Evolutionary conservation across 2,888 invertebrate genomes (phyloP), one percentile per base, ranked within the genome.

Genomic region (Nysson spinosus): DNA sequence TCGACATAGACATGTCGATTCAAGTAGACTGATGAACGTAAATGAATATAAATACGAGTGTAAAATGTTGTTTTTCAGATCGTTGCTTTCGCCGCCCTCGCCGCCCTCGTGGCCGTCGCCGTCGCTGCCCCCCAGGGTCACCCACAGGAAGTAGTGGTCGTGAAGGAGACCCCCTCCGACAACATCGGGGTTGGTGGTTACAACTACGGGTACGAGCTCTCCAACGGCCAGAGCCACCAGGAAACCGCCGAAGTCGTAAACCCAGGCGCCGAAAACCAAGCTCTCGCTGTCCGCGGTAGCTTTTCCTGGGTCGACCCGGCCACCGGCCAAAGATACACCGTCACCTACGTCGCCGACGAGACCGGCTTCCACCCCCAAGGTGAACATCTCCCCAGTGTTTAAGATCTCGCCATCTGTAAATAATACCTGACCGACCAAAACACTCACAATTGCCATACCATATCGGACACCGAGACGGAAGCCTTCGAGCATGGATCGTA

Each of bases 101-200:
- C n/a, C n/a, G n/a, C 78, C 54, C 47, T 81, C 20, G 66, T 81
- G 50, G 83, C 77, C 28, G 74, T 77, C 9, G 79, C 74, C 11
- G 47, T 75, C 5, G 81, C 84, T 4, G 78, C 74, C 0, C 79
- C 83, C 0, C 75, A 69, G 22, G 50, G 39, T 1, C 58, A 34
- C 0, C 39, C 9, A 0, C 12, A 51, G 0, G 12, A 66, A 4
- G 71, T 75, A 0, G 56, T 72, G 0, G 2, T 83, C 6, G 70
- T 83, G 0, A 78, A 78, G 16, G 79, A 84, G 20, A 72, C 69
- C 0, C 79, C 70, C 2, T 69, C 62, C 1, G 71, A 84, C 63
- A 85, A 84, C 68, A 81, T 80, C 20, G 84, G 85, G 1, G 5
- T 84, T 9, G 82, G 69, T 14, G 69, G 68, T 14, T 85, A 85